Percentiles rank a stretch among this genome's conserved stretches.
Conservation (phyloP, 2,797 vertebrate species). For the Hydrophis major region DNA sequence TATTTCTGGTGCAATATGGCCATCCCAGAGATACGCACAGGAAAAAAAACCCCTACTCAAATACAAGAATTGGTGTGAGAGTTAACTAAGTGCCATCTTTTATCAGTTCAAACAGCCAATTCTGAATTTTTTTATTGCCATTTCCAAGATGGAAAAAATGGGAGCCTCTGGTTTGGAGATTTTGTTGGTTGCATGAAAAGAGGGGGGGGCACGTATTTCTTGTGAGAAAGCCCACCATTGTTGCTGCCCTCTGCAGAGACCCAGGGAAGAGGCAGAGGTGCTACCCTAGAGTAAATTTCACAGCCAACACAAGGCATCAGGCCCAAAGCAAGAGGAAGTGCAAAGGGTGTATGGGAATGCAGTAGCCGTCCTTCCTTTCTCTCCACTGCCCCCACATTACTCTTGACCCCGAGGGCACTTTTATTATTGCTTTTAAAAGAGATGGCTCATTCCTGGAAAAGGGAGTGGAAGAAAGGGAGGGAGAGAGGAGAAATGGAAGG, state of each 20-base stretch:
- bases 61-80: not conserved
- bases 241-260: not conserved
- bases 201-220: accelerated
- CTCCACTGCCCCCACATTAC: not conserved
- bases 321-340: conserved; percentile 2
- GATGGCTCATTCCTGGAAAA: conserved; percentile 17
- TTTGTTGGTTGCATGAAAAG: not conserved
- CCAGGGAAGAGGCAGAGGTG: not conserved
- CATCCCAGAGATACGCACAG: not conserved
- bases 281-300: not conserved
- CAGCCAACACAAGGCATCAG: not conserved
- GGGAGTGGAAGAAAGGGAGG: not conserved
- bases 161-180: not conserved
- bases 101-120: not conserved
- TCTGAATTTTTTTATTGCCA: not conserved
- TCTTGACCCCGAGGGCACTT: not conserved
- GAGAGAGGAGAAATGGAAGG: too few relatives aligned
- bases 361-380: not conserved
- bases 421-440: conserved; percentile 32
- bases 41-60: not conserved
- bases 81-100: not conserved
- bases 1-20: not conserved
- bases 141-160: not conserved
- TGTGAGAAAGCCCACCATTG: not conserved
- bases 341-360: not conserved